Percentiles rank a stretch among this genome's conserved stretches.
phyloP scores from a whole-genome alignment of 2,113 vertebrate genomes.

The Gnathonemus echidnorhynchus region DNA sequence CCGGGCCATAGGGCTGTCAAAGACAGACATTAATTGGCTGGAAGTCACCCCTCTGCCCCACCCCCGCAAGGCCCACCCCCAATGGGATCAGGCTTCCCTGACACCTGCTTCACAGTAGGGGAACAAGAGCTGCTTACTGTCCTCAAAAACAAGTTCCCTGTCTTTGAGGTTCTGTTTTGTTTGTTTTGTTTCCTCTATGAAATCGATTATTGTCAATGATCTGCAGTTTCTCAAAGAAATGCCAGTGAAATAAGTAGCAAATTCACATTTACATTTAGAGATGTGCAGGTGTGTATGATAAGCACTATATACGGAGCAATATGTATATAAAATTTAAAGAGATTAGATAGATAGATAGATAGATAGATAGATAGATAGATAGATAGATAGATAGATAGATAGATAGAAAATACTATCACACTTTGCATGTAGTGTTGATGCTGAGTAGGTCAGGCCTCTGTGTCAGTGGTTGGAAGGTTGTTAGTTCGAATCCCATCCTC shows the following conservation, averaged over 20 bases:
- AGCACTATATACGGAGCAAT: neutral
- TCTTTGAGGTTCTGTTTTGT: neutral
- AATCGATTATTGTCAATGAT: neutral
- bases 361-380: no score
- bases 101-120: conserved; percentile 13
- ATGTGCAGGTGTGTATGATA: neutral
- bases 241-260: neutral
- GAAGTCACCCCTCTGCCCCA: neutral
- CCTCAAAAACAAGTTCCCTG: neutral
- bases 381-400: no score
- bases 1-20: neutral
- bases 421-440: neutral
- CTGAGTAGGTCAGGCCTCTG: neutral
- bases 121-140: neutral
- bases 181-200: neutral
- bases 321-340: neutral
- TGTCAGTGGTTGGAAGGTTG: neutral
- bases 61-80: neutral
- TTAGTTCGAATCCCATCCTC: neutral
- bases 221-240: neutral
- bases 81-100: neutral
- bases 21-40: neutral
- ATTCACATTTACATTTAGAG: neutral
- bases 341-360: no score
- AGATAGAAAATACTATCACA: no score